These are phyloP conservation scores for Asteroscopus sphinx DNA, from an alignment of 2,888 invertebrate species.

Conservation along the genomic window DNA sequence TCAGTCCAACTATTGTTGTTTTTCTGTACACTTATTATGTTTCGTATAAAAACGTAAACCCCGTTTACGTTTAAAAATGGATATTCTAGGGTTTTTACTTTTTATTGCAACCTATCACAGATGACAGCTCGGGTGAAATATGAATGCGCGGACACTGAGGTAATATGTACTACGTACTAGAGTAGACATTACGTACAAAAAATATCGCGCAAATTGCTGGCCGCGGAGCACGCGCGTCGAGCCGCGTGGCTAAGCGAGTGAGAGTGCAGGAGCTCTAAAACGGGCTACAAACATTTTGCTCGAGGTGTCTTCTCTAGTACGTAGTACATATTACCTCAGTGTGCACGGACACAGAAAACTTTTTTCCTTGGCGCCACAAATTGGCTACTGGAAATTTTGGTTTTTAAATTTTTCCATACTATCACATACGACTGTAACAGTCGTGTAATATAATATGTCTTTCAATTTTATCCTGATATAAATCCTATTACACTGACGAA, in stretches of 20 bases:
- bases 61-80: conserved; percentile 41
- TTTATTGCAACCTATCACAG: conserved; percentile 37
- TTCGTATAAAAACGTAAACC: conserved; percentile 61
- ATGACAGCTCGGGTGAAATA: conserved; percentile 31
- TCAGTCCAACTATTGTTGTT: conserved; percentile 76
- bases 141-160: conserved; percentile 22
- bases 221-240: too few relatives aligned
- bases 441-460: background rate
- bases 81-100: conserved; percentile 31
- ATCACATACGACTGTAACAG: conserved; percentile 2
- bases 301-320: too few relatives aligned
- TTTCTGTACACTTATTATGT: conserved; percentile 69
- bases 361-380: conserved; percentile 16
- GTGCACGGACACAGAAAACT: conserved; percentile 12
- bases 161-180: too few relatives aligned
- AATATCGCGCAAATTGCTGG: too few relatives aligned
- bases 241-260: too few relatives aligned
- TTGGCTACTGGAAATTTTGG: conserved; percentile 2
- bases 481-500: too few relatives aligned
- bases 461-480: background rate
- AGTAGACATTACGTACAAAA: too few relatives aligned
- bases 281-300: too few relatives aligned
- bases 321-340: too few relatives aligned
- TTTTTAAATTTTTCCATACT: conserved; percentile 3
- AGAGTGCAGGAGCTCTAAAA: too few relatives aligned